Evolutionary conservation across 1,140 invertebrate species (phyloP).

Genomic region (Sesamia nonagrioides): DNA sequence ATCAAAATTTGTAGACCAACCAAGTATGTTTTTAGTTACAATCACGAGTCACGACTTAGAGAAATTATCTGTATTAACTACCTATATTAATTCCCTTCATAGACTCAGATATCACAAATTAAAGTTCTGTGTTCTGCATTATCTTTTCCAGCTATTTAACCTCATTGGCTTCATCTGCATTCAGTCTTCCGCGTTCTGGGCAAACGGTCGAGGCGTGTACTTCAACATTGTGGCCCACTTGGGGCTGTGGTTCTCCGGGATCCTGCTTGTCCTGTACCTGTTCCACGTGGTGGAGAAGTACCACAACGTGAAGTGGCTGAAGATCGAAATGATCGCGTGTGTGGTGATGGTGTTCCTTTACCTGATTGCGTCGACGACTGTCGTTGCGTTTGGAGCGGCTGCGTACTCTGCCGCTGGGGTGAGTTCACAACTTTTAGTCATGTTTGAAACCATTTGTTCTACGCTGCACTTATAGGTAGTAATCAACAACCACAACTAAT

Average conservation of each 20-base stretch:
- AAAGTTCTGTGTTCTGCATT: conserved; percentile 9
- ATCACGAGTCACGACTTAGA: too few relatives aligned
- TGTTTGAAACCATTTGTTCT: not conserved
- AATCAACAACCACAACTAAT: too few relatives aligned
- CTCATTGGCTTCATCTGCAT: conserved; percentile 95
- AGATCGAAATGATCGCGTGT: conserved; percentile 93
- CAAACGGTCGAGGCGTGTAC: conserved; percentile 89
- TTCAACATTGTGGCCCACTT: conserved; percentile 94
- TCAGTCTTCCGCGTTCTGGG: conserved; percentile 88
- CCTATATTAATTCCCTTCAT: too few relatives aligned
- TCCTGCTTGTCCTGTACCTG: conserved; percentile 92
- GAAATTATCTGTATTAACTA: too few relatives aligned
- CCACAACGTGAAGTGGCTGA: conserved; percentile 94
- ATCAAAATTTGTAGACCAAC: too few relatives aligned
- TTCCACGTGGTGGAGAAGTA: conserved; percentile 95
- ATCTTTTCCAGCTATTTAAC: conserved; percentile 90
- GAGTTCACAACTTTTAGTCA: conserved; percentile 73
- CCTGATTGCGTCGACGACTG: conserved; percentile 91
- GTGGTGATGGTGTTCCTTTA: conserved; percentile 91
- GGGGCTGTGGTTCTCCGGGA: conserved; percentile 93
- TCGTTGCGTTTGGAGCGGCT: conserved; percentile 88
- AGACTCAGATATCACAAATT: too few relatives aligned
- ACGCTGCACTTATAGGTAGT: too few relatives aligned
- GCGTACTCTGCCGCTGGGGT: conserved; percentile 91
- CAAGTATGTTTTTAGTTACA: too few relatives aligned